phyloP scores from a whole-genome alignment of 2,797 vertebrate genomes.

The Leptatherina wallacei region DNA sequence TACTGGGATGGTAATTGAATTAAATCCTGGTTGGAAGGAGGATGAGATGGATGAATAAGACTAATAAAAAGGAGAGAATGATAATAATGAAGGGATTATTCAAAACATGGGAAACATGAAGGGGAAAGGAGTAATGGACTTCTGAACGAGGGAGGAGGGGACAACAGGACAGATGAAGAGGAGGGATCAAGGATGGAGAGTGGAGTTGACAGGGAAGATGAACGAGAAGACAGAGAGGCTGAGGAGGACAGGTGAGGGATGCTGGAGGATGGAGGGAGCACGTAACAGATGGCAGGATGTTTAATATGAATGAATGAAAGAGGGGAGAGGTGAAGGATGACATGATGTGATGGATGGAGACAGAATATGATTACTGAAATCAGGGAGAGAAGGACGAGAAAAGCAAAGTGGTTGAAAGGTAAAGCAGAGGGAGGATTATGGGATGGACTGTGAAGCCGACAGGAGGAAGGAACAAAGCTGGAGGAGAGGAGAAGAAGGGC shows the following conservation, averaged over 20 bases:
- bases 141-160: constrained; percentile 6
- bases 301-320: constrained; percentile 9
- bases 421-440: constrained; percentile 2
- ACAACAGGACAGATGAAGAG: neutral
- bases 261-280: neutral
- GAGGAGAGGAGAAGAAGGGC: neutral
- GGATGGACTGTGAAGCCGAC: neutral
- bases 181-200: constrained; percentile 12
- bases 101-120: neutral
- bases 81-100: neutral
- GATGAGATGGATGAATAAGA: neutral
- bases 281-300: constrained; percentile 21
- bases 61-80: neutral
- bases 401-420: neutral
- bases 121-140: neutral
- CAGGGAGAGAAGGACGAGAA: neutral
- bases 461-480: neutral
- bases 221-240: constrained; percentile 14
- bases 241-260: constrained; percentile 17
- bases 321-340: constrained; percentile 21
- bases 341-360: neutral
- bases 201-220: constrained; percentile 22
- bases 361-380: constrained; percentile 9
- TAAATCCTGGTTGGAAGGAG: neutral
- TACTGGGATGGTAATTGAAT: constrained; percentile 25